These are phyloP conservation scores for Ruditapes philippinarum DNA, from an alignment of 1,140 invertebrate genomes.

Conservation along the genomic window DNA sequence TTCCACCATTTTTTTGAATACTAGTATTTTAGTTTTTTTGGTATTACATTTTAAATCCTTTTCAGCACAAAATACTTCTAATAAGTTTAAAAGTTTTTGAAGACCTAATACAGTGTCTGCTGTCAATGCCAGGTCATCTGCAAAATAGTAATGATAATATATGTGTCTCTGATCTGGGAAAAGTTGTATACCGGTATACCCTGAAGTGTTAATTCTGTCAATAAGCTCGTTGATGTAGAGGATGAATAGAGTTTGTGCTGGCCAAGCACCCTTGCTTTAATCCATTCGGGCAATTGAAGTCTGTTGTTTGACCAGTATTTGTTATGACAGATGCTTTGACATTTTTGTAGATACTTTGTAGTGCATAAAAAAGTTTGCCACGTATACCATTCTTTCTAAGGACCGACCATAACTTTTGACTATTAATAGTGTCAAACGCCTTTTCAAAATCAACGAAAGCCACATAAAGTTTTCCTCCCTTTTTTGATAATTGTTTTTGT, in stretches of 20 bases:
- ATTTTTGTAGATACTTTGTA: not conserved
- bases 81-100: not conserved
- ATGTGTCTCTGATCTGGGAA: not conserved
- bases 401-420: not conserved
- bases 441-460: not conserved
- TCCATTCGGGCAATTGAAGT: not conserved
- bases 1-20: slow-evolving; percentile 18
- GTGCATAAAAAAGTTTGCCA: not conserved
- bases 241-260: not conserved
- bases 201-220: not conserved
- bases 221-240: not conserved
- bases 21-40: slow-evolving; percentile 7
- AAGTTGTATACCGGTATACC: not conserved
- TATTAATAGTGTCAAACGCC: not conserved
- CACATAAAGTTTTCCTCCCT: not conserved
- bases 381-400: too few relatives aligned
- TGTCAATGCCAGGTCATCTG: not conserved
- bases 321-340: not conserved
- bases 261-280: not conserved
- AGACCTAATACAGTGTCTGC: slow-evolving; percentile 11
- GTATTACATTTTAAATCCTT: not conserved
- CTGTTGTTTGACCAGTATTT: not conserved
- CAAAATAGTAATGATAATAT: slow-evolving; percentile 13
- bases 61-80: not conserved
- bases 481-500: not conserved